A percentile compares a stretch with the other conserved stretches of the same genome.
These are phyloP conservation scores for Chondrilla cf. caribensis DNA, from an alignment of 37 sponge, comb jelly and placozoan species.

Conservation along the genomic window DNA sequence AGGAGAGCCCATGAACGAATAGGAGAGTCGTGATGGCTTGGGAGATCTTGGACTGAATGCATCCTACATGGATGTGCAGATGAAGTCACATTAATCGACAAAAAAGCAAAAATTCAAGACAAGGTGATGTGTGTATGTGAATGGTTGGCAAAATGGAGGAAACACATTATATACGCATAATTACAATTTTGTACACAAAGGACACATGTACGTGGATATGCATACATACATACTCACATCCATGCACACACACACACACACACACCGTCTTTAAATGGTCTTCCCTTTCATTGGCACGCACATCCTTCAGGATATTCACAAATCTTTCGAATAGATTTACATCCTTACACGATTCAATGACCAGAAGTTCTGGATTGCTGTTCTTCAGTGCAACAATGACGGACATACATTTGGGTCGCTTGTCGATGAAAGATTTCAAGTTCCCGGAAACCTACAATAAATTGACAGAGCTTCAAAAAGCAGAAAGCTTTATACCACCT, in stretches of 20 bases:
- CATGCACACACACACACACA: too few relatives aligned
- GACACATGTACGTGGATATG: too few relatives aligned
- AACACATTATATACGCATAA: too few relatives aligned
- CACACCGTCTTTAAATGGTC: too few relatives aligned
- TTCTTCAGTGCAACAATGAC: background rate
- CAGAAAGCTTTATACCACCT: too few relatives aligned
- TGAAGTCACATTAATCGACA: background rate
- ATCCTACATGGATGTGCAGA: background rate
- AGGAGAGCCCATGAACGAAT: background rate
- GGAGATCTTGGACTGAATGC: background rate
- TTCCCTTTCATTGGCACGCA: background rate
- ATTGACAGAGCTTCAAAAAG: too few relatives aligned
- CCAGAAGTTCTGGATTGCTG: background rate
- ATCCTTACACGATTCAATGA: background rate
- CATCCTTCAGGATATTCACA: slow-evolving; percentile 2
- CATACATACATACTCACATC: too few relatives aligned
- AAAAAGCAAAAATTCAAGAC: too few relatives aligned
- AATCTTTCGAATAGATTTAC: background rate
- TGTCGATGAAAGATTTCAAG: background rate
- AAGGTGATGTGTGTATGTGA: too few relatives aligned
- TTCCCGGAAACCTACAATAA: slow-evolving; percentile 13
- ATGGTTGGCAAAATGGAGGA: too few relatives aligned
- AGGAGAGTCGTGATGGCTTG: background rate
- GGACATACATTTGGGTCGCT: background rate
- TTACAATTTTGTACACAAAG: background rate